Evolutionary conservation across 2,888 invertebrate species (phyloP), one percentile per base, ranked within the genome.

Genomic region (Drosophila birchii): DNA sequence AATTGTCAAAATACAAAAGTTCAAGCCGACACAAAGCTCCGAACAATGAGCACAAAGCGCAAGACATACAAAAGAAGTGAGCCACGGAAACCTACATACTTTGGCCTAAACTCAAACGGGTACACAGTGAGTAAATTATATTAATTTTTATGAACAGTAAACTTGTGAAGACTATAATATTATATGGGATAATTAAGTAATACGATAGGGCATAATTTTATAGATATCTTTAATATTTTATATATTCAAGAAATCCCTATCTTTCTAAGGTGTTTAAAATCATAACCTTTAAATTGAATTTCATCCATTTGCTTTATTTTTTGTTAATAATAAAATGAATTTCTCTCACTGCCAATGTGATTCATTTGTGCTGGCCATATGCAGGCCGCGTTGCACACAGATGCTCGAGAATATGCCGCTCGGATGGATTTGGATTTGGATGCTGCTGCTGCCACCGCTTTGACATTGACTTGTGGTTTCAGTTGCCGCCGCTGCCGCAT

Each of bases 391-490:
- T 74, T 64, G 74, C 66, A 59, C 64, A 76, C 66, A 74, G 83
- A 81, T 81, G 81, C 80, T 51, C 34, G 14, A 34, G 38, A 54
- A 39, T 43, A 60, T 51, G 70, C 55, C 18, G 49, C 68, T 68
- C 18, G 47, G 68, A 54, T 68, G 59, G 20, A 54, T 54, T 58
- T 18, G 20, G 29, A 32, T 29, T 34, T 39, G 53, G 18, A 51
- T 44, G 64, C 49, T 72, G 75, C 64, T 74, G 69, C 77, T 84
- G 85, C 80, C 79, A 84, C 84, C 81, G 83, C 47, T 69, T 76
- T 90, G 90, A 90, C 90, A 90, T 90, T 90, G 90, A 91, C 90
- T 91, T 90, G 87, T 83, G 90, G 88, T 85, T 88, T 88, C 81
- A 74, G 79, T 86, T 86, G 86, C 82, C 72, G 82, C 79, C 75